phyloP scores from a whole-genome alignment of 1,140 invertebrate species.

The Diuraphis noxia region DNA sequence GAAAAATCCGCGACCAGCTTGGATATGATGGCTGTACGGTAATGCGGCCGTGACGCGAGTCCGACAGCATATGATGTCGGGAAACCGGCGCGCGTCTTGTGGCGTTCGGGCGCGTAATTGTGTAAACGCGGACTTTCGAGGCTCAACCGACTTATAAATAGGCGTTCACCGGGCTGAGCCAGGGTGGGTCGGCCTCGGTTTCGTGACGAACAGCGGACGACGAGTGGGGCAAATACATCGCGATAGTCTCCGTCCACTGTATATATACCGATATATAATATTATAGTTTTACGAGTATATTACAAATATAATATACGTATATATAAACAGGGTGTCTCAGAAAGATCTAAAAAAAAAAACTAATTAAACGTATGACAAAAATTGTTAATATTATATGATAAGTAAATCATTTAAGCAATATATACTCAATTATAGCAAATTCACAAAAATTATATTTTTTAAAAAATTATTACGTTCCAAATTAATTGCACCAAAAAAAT shows the following conservation, averaged over 20 bases:
- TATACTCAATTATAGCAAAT: too few species aligned
- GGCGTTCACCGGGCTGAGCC: slow-evolving; percentile 24
- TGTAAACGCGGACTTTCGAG: slow-evolving; percentile 6
- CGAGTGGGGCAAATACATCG: background rate
- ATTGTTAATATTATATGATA: too few species aligned
- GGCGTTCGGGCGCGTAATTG: background rate
- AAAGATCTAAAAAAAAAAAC: too few species aligned
- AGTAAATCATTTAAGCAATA: too few species aligned
- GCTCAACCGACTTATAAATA: slow-evolving; percentile 47
- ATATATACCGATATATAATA: too few species aligned
- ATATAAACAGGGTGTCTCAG: too few species aligned
- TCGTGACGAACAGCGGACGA: background rate
- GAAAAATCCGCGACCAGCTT: background rate
- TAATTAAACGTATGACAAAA: too few species aligned
- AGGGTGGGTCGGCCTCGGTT: slow-evolving; percentile 36
- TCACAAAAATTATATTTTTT: too few species aligned
- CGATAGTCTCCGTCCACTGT: background rate
- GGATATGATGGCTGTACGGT: background rate
- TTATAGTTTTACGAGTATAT: too few species aligned
- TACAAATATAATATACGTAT: too few species aligned
- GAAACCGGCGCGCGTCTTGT: slow-evolving; percentile 3
- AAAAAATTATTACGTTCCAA: too few species aligned
- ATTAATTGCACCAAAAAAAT: too few species aligned
- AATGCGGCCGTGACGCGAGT: background rate
- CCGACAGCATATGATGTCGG: background rate